Evolutionary conservation across 1,140 invertebrate genomes (phyloP).

Genomic region (Lucilia sericata): DNA sequence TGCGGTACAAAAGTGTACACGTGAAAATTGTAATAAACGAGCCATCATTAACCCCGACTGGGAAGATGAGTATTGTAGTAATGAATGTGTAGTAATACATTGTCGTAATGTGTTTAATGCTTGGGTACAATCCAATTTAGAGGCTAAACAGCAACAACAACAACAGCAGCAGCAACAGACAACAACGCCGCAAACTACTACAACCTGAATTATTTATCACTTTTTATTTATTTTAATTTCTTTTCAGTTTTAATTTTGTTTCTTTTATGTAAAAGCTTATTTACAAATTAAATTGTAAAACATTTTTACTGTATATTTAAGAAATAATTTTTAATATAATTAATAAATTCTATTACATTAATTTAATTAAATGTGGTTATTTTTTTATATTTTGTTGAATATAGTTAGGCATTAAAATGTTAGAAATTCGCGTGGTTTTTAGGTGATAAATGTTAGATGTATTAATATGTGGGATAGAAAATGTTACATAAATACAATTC

Average conservation of each 20-base stretch:
- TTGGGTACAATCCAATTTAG: conserved; percentile 60
- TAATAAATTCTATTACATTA: no score
- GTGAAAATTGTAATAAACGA: conserved; percentile 90
- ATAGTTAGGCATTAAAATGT: no score
- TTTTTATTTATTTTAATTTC: conserved; percentile 11
- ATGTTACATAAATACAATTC: no score
- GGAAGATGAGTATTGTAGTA: conserved; percentile 98
- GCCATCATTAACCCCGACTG: conserved; percentile 93
- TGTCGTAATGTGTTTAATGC: conserved; percentile 75
- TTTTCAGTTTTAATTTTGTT: not conserved
- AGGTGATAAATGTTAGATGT: no score
- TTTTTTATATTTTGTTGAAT: not conserved
- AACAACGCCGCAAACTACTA: not conserved
- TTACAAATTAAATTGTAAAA: not conserved
- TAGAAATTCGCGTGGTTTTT: no score
- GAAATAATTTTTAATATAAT: no score
- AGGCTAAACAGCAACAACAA: conserved; percentile 48
- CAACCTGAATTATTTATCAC: conserved; percentile 8
- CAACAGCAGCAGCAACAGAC: not conserved
- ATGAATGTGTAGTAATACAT: conserved; percentile 96
- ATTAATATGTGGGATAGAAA: no score
- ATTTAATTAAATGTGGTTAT: not conserved
- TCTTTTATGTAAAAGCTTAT: conserved; percentile 3
- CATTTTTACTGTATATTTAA: not conserved
- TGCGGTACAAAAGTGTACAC: conserved; percentile 79